phyloP scores from a whole-genome alignment of 2,797 vertebrate species.

The Adelosebastes latens region DNA sequence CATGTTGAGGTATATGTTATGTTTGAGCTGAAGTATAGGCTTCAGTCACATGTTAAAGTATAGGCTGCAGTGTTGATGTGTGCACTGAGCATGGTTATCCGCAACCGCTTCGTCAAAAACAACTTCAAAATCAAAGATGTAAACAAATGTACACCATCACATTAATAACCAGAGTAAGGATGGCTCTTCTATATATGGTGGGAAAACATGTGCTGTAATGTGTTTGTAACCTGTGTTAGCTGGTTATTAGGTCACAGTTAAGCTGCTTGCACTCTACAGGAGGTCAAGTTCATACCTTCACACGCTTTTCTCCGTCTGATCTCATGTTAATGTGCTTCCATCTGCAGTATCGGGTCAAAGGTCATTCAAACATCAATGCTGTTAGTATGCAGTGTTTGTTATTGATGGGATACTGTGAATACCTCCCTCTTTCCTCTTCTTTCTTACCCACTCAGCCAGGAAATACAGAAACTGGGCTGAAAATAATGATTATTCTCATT shows the following conservation, averaged over 20 bases:
- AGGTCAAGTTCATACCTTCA: conserved; percentile 34
- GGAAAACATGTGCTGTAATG: conserved; percentile 34
- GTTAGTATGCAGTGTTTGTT: conserved; percentile 21
- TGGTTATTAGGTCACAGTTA: conserved; percentile 17
- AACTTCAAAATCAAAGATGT: not conserved
- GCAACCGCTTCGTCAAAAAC: not conserved
- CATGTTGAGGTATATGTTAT: conserved; percentile 14
- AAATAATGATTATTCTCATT: not conserved
- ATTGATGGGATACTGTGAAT: not conserved
- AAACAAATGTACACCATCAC: not conserved
- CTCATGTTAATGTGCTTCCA: conserved; percentile 27
- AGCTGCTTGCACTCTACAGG: conserved; percentile 21
- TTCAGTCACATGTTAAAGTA: conserved; percentile 17
- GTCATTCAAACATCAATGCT: not conserved
- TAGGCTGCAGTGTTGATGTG: conserved; percentile 43
- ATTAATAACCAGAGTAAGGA: not conserved
- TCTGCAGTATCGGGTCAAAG: conserved; percentile 37
- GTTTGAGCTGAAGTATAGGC: conserved; percentile 38
- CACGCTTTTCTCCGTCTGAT: not conserved
- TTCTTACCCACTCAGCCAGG: not conserved
- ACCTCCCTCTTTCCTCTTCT: not conserved
- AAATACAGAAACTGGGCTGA: not conserved
- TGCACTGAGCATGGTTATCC: conserved; percentile 7
- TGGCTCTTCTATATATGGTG: not conserved
- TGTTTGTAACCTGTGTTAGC: conserved; percentile 8